Conservation (phyloP, 2,888 invertebrate genomes). For the Merodon equestris region DNA sequence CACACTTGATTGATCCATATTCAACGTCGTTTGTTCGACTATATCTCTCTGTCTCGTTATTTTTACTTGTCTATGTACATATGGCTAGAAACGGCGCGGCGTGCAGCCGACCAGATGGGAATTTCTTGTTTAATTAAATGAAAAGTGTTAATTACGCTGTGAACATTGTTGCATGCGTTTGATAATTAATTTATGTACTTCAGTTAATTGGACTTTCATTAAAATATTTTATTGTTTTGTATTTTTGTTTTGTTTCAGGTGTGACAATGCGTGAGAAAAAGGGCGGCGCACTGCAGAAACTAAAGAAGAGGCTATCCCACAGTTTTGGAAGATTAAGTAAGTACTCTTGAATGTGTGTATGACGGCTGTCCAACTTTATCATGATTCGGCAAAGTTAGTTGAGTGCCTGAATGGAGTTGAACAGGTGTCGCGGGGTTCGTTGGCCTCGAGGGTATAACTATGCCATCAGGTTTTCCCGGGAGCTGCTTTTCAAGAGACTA, state of each 20-base stretch:
- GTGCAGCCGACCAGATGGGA: conserved; percentile 17
- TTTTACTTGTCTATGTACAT: too few species aligned
- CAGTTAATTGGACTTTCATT: conserved; percentile 17
- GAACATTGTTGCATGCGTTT: conserved; percentile 54
- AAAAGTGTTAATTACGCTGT: conserved; percentile 55
- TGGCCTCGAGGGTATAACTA: too few species aligned
- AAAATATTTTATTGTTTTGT: conserved; percentile 8
- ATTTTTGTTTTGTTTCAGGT: conserved; percentile 80
- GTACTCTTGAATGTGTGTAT: conserved; percentile 78
- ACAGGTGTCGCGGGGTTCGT: too few species aligned
- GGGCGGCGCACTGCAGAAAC: conserved; percentile 94
- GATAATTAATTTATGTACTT: conserved; percentile 38
- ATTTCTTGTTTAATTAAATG: conserved; percentile 52
- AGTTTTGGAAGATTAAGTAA: conserved; percentile 98
- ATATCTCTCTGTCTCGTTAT: too few species aligned
- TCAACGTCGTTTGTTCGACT: not conserved
- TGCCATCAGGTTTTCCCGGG: too few species aligned
- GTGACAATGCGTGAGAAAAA: conserved; percentile 96
- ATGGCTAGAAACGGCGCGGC: too few species aligned
- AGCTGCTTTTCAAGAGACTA: too few species aligned
- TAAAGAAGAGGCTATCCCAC: conserved; percentile 96
- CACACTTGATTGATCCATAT: conserved; percentile 23
- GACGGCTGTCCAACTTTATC: too few species aligned
- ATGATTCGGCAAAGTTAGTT: too few species aligned
- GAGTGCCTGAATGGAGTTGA: too few species aligned